A percentile compares a stretch with the other conserved stretches of the same genome.
Conservation (phyloP, 2,888 invertebrate species). For the Hydrotaea diabolus region DNA sequence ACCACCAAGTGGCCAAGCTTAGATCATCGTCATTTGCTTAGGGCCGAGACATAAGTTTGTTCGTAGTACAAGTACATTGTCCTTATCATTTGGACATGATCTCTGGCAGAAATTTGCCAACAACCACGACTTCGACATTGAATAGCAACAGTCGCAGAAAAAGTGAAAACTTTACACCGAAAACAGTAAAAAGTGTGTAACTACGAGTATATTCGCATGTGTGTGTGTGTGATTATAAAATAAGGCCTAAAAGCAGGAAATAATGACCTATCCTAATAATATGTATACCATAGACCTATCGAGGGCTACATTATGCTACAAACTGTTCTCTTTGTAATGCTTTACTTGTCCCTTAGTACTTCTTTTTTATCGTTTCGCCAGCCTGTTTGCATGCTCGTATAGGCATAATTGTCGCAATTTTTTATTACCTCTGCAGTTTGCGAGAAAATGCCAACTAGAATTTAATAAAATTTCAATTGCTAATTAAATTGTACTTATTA, state of each 20-base stretch:
- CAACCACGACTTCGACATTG: neutral
- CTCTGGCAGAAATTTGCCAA: conserved; percentile 5
- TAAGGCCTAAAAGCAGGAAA: conserved; percentile 52
- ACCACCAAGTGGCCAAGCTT: conserved; percentile 1
- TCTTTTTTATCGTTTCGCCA: neutral
- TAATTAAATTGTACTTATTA: conserved; percentile 46
- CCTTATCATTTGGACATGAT: conserved; percentile 61
- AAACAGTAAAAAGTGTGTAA: neutral
- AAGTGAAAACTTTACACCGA: conserved; percentile 51
- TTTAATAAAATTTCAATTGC: conserved; percentile 60
- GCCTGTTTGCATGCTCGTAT: no score
- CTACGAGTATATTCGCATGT: no score
- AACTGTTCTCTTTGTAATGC: no score
- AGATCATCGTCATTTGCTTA: conserved; percentile 58
- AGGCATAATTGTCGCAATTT: no score
- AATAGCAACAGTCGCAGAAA: conserved; percentile 50
- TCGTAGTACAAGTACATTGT: conserved; percentile 3
- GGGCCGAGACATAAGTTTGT: no score
- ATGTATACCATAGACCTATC: neutral
- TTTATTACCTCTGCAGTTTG: no score
- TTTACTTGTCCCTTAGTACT: neutral
- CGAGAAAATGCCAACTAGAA: neutral
- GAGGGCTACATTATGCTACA: neutral
- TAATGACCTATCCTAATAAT: conserved; percentile 64
- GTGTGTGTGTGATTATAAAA: no score